These are phyloP conservation scores for Odobenus rosmarus DNA, from an alignment of 2,113 vertebrate species.

Conservation along the genomic window DNA sequence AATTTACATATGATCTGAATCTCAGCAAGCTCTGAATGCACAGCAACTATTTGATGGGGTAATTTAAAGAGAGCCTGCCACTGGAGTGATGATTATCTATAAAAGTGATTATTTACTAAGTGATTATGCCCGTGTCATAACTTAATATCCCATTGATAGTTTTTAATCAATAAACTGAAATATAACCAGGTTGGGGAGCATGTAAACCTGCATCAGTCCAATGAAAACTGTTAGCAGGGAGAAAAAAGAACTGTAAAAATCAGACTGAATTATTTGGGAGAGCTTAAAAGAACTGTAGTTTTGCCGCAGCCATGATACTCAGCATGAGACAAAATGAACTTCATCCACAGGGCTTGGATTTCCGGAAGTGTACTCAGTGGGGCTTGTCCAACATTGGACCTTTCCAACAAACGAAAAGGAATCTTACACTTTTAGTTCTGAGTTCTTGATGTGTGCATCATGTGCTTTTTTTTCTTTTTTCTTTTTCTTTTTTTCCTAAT, in stretches of 20 bases:
- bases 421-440: neutral
- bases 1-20: slow-evolving; percentile 76
- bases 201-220: neutral
- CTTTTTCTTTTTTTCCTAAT: neutral
- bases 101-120: slow-evolving; percentile 14
- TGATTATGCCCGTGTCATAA: neutral
- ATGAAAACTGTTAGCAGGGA: neutral
- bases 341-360: neutral
- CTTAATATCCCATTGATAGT: neutral
- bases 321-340: neutral
- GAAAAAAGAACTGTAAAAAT: neutral
- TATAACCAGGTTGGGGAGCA: slow-evolving; percentile 7
- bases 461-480: neutral
- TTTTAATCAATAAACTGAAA: slow-evolving; percentile 42
- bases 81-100: neutral
- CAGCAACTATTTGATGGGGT: slow-evolving; percentile 37
- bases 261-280: neutral
- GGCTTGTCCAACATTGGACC: neutral
- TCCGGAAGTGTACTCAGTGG: neutral
- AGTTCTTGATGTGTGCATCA: neutral
- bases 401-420: neutral
- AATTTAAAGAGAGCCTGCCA: slow-evolving; percentile 46
- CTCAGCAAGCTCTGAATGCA: slow-evolving; percentile 69
- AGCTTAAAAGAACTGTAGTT: neutral
- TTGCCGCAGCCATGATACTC: neutral